A percentile compares a stretch with the other conserved stretches of the same genome.
Evolutionary conservation across 2,113 vertebrate species (phyloP).

Genomic region (Xenotilapia flavipinnis): DNA sequence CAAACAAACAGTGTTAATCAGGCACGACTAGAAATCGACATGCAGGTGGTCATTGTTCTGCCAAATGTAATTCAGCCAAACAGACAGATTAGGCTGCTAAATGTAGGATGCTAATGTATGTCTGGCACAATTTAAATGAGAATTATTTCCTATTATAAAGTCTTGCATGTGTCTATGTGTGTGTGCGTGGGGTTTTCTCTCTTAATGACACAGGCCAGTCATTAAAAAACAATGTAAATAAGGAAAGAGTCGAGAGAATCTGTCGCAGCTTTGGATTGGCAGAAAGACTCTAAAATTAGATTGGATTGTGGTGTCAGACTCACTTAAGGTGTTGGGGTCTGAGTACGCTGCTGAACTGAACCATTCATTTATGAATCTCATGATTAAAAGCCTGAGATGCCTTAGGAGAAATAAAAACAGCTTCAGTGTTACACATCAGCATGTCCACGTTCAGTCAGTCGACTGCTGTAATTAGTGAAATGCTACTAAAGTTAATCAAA

Average conservation of each 20-base stretch:
- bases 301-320: background rate
- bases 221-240: background rate
- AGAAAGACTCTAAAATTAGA: background rate
- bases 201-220: background rate
- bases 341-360: background rate
- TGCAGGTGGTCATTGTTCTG: background rate
- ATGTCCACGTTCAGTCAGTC: background rate
- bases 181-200: background rate
- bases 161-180: background rate
- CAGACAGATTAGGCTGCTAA: background rate
- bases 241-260: background rate
- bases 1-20: background rate
- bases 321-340: background rate
- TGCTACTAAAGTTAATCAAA: background rate
- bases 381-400: background rate
- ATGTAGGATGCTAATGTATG: background rate
- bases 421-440: background rate
- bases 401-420: background rate
- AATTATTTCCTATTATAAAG: background rate
- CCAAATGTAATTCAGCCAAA: slow-evolving; percentile 1
- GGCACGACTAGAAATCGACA: background rate
- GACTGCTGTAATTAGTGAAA: background rate
- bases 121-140: background rate
- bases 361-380: background rate
- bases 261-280: background rate